These are phyloP conservation scores for Ophthalmolycus amberensis DNA, from an alignment of 2,113 vertebrate species.

Conservation along the genomic window DNA sequence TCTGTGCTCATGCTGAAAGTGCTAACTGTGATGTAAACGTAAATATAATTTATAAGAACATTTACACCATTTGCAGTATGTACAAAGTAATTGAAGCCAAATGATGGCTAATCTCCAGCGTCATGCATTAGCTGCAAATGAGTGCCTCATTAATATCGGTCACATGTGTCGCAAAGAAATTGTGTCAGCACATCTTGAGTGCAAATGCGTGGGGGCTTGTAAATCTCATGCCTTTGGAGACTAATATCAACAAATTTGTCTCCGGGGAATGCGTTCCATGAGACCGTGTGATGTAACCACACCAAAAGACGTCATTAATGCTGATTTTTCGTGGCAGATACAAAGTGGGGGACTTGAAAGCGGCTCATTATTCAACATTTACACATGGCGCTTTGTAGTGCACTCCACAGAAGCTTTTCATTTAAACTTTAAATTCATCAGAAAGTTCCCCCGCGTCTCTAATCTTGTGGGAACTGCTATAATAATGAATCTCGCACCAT, in stretches of 20 bases:
- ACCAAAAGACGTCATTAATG: conserved; percentile 81
- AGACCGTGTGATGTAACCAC: conserved; percentile 78
- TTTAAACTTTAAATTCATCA: conserved; percentile 78
- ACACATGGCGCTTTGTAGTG: conserved; percentile 81
- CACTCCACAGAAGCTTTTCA: conserved; percentile 80
- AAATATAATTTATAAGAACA: conserved; percentile 1
- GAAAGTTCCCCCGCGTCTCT: conserved; percentile 63
- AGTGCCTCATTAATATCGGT: conserved; percentile 68
- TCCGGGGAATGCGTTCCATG: conserved; percentile 70
- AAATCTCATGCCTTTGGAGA: conserved; percentile 71
- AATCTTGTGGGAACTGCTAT: conserved; percentile 72
- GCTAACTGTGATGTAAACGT: conserved; percentile 23
- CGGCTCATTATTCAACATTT: conserved; percentile 81
- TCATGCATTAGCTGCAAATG: conserved; percentile 24
- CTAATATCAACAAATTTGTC: conserved; percentile 82
- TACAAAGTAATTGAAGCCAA: conserved; percentile 14
- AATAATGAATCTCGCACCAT: conserved; percentile 64
- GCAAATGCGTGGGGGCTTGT: conserved; percentile 70
- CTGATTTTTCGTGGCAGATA: conserved; percentile 68
- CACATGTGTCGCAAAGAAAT: conserved; percentile 61
- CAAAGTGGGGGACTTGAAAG: conserved; percentile 80
- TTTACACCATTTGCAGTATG: conserved; percentile 26
- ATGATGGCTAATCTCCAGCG: conserved; percentile 42
- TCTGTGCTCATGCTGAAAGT: not conserved
- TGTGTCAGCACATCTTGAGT: conserved; percentile 78